Base-by-base conservation (phyloP, 2,113 vertebrate species). In the Camelus bactrianus region DNA sequence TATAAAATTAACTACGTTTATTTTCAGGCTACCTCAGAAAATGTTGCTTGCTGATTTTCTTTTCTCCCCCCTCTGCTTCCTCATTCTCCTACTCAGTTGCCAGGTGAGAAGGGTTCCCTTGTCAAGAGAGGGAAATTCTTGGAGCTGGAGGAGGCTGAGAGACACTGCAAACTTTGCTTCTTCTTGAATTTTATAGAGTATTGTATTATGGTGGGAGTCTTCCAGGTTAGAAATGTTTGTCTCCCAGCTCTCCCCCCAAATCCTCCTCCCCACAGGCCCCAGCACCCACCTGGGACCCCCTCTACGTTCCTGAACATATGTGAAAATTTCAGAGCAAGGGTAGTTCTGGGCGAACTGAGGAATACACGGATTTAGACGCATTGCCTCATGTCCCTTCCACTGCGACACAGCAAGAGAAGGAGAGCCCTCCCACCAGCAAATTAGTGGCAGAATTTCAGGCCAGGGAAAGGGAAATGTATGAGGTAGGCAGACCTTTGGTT, bases 381-480 rank as follows among this genome's bases (percentile, higher is more conserved):
- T 20, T n/a, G 62, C 58, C 30, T 48, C 28, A 1, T 65, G 38
- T 60, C 30, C 9, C 7, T 3, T 79, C 52, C 28, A 32, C 48
- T 69, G 20, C 6, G 72, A 79, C n/a, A 76, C 35, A 46, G 32
- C 67, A 60, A 58, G 20, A 62, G 9, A 65, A 76, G 19, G 89
- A 77, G 17, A 8, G 54, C 60, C 14, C 13, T 70, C 70, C 17
- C 13, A 16, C 75, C 26, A 73, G n/a, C 82, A 42, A 42, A 26
- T 72, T 26, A 87, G 73, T 15, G 32, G 24, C 76, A 93, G 35
- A 65, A 75, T 89, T 93, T 92, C 79, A 72, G n/a, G 42, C 76
- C 42, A 82, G 75, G 24, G 50, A 82, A n/a, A 56, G 20, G 54
- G 35, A 79, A 96, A 42, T 80, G 15, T 30, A 69, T 13, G 64